A percentile compares a stretch with the other conserved stretches of the same genome.
Conservation (phyloP, 2,797 vertebrate species). For the Leptoclinus maculatus region DNA sequence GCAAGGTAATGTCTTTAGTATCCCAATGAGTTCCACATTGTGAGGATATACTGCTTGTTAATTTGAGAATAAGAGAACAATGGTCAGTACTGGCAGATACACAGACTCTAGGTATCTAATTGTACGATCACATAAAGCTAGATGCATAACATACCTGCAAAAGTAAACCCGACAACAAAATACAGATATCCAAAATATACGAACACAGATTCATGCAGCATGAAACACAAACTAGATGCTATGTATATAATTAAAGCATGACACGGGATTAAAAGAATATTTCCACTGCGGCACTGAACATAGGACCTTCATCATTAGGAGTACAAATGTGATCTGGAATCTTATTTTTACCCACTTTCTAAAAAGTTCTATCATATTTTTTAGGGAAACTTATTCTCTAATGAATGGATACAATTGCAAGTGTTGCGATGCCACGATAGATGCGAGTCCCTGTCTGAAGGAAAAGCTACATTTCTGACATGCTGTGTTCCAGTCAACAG, state of each 20-base stretch:
- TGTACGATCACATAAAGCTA: not conserved
- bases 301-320: not conserved
- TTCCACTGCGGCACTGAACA: not conserved
- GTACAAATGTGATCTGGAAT: not conserved
- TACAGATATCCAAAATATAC: not conserved
- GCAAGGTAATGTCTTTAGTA: not conserved
- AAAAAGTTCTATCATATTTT: not conserved
- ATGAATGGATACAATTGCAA: not conserved
- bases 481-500: constrained; percentile 57
- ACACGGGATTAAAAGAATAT: not conserved
- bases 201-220: not conserved
- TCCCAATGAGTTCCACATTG: not conserved
- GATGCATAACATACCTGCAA: not conserved
- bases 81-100: not conserved
- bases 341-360: not conserved
- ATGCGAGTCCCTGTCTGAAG: constrained; percentile 18
- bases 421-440: not conserved
- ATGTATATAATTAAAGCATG: not conserved
- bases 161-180: not conserved
- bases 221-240: not conserved
- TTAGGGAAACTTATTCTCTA: not conserved
- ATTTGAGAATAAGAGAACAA: not conserved
- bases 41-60: constrained; percentile 4
- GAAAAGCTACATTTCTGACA: constrained; percentile 27
- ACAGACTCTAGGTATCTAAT: not conserved